phyloP scores from a whole-genome alignment of 35 echinoderm and acorn worm genomes.

The Diadema setosum region DNA sequence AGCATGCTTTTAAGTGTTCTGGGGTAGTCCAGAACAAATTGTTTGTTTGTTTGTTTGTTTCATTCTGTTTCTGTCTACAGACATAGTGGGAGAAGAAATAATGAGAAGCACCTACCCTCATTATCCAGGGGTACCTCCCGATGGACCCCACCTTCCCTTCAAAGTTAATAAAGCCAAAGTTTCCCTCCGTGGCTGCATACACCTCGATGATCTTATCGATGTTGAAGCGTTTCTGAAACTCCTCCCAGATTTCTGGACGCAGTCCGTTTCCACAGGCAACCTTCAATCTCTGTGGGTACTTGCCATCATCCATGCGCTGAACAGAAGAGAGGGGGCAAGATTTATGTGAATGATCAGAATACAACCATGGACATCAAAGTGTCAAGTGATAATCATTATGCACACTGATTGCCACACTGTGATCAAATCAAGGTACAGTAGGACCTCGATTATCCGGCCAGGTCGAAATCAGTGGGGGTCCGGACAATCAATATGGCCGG shows the following conservation, averaged over 20 bases:
- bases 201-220: constrained; percentile 75
- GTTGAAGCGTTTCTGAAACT: constrained; percentile 82
- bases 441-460: too few relatives aligned
- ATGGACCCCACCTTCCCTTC: constrained; percentile 76
- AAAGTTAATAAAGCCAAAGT: constrained; percentile 54
- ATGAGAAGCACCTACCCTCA: constrained; percentile 38
- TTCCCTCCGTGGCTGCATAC: constrained; percentile 81
- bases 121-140: constrained; percentile 57
- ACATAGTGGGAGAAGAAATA: background rate
- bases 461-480: too few relatives aligned
- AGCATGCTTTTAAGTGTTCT: too few relatives aligned
- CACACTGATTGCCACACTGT: too few relatives aligned
- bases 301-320: constrained; percentile 51
- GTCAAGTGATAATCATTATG: too few relatives aligned
- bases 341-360: too few relatives aligned
- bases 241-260: constrained; percentile 64
- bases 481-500: too few relatives aligned
- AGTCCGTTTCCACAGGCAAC: constrained; percentile 82
- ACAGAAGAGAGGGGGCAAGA: too few relatives aligned
- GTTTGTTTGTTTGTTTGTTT: background rate
- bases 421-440: too few relatives aligned
- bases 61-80: background rate
- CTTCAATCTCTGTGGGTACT: constrained; percentile 39
- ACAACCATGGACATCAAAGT: too few relatives aligned
- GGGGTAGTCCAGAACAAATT: background rate